Conservation (phyloP, 2,888 invertebrate genomes). For the Scaptomyza tumidula region DNA sequence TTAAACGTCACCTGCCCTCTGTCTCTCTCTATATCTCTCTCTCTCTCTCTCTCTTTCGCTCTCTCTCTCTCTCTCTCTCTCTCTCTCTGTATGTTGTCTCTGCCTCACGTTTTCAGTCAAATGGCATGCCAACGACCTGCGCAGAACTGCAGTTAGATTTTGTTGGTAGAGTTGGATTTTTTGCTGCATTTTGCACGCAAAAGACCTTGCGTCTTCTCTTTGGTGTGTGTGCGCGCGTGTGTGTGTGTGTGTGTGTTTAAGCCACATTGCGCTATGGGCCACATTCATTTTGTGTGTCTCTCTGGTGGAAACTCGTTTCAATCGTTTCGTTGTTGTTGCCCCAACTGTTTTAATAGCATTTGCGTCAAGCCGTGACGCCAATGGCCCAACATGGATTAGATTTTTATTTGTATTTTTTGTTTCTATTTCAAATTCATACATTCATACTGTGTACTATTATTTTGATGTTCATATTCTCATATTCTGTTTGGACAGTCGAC, state of each 20-base stretch:
- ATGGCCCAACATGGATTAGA: slow-evolving; percentile 66
- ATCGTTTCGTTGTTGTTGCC: slow-evolving; percentile 11
- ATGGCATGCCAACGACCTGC: slow-evolving; percentile 76
- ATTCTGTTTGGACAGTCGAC: slow-evolving; percentile 33
- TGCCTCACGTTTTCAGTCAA: slow-evolving; percentile 26
- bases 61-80: slow-evolving; percentile 16
- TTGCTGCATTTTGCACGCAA: slow-evolving; percentile 73
- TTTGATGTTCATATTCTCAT: slow-evolving; percentile 5
- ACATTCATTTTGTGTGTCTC: slow-evolving; percentile 44
- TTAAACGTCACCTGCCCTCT: slow-evolving; percentile 48
- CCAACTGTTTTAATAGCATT: slow-evolving; percentile 75
- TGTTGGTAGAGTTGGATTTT: slow-evolving; percentile 15
- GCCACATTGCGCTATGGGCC: slow-evolving; percentile 56
- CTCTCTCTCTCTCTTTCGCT: not conserved
- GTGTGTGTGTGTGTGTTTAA: slow-evolving; percentile 18
- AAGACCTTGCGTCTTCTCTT: slow-evolving; percentile 72
- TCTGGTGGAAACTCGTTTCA: slow-evolving; percentile 42
- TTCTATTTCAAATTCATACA: not conserved
- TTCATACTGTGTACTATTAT: not conserved
- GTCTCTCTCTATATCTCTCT: not conserved
- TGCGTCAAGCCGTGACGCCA: slow-evolving; percentile 67
- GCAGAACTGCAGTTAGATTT: slow-evolving; percentile 79
- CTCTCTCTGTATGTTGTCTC: slow-evolving; percentile 14
- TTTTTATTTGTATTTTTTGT: slow-evolving; percentile 23
- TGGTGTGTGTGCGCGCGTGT: not conserved